A percentile compares a stretch with the other conserved stretches of the same genome.
Conservation (phyloP, 2,113 vertebrate species). For the Phrynosoma blainvillii region DNA sequence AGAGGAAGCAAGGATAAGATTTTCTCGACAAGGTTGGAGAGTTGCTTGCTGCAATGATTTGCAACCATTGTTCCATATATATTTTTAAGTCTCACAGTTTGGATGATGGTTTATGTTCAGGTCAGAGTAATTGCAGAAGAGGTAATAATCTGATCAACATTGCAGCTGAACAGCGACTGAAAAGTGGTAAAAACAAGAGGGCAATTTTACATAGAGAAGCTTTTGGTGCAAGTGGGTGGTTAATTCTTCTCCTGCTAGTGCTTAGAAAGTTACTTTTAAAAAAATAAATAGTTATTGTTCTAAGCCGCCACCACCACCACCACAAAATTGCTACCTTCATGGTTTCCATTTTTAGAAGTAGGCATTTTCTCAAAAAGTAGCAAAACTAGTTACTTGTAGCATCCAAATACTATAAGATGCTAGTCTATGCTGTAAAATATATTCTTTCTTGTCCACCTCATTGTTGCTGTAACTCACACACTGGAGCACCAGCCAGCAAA, state of each 20-base stretch:
- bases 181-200: background rate
- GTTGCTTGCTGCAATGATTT: background rate
- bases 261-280: background rate
- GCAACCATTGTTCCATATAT: background rate
- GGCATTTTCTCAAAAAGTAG: too few species aligned
- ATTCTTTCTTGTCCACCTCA: background rate
- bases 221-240: too few species aligned
- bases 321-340: too few species aligned
- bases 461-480: too few species aligned
- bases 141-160: background rate
- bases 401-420: background rate
- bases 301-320: too few species aligned
- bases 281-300: too few species aligned
- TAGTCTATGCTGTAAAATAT: background rate
- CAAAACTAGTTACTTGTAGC: background rate
- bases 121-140: conserved; percentile 1
- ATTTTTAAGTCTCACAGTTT: background rate
- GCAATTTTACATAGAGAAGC: background rate
- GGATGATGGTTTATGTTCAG: background rate
- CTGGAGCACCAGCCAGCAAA: too few species aligned
- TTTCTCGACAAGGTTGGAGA: background rate
- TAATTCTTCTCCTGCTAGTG: background rate
- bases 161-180: background rate
- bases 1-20: background rate
- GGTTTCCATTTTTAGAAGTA: too few species aligned